A percentile compares a stretch with the other conserved stretches of the same genome.
These are phyloP conservation scores for Montipora foliosa DNA, from an alignment of 64 coral and sea anemone genomes.

Conservation along the genomic window DNA sequence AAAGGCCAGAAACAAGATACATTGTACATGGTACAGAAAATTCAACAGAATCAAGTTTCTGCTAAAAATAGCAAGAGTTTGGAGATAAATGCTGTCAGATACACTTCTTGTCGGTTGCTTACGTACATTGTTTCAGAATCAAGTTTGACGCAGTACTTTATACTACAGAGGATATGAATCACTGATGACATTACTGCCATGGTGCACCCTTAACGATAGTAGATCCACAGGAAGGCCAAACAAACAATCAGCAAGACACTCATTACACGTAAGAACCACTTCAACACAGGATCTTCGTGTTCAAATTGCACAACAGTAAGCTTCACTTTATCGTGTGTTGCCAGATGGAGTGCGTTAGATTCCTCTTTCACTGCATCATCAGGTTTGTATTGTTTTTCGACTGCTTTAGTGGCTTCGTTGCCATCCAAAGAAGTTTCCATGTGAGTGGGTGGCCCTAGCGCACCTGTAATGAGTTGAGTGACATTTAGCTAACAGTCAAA, in stretches of 20 bases:
- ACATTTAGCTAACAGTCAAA: neutral
- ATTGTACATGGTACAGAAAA: neutral
- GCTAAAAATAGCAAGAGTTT: neutral
- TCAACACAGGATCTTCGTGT: conserved; percentile 45
- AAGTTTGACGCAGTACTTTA: neutral
- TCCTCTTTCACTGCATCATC: neutral
- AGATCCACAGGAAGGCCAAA: conserved; percentile 81
- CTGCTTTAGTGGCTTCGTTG: neutral
- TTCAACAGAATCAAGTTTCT: neutral
- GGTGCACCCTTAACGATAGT: conserved; percentile 60
- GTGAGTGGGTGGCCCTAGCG: neutral
- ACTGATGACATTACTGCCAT: neutral
- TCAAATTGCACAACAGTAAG: conserved; percentile 69
- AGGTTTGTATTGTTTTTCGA: conserved; percentile 1
- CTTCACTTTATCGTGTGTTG: conserved; percentile 32
- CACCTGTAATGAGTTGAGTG: neutral
- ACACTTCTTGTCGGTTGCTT: neutral
- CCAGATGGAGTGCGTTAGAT: neutral
- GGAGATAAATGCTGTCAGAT: neutral
- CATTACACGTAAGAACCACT: conserved; percentile 70
- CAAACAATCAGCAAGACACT: conserved; percentile 47
- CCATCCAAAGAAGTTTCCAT: conserved; percentile 16
- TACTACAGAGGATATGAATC: neutral
- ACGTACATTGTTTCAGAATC: neutral
- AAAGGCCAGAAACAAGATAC: neutral